Conservation (phyloP, 2,888 invertebrate genomes). For the Leptinotarsa haldemani region DNA sequence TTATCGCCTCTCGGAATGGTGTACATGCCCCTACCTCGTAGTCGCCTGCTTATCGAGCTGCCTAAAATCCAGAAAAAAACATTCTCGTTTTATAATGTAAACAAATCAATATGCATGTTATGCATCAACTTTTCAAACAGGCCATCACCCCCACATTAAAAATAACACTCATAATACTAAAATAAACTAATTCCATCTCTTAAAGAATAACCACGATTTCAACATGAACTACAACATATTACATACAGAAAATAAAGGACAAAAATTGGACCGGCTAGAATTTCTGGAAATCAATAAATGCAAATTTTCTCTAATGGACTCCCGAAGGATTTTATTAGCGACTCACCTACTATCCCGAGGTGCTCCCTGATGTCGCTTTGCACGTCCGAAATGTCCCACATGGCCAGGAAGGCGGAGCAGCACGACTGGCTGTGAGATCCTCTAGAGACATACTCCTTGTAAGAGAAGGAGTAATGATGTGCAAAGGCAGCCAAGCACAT, state of each 20-base stretch:
- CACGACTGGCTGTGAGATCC: conserved; percentile 64
- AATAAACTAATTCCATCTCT: too few relatives aligned
- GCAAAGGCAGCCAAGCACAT: conserved; percentile 97
- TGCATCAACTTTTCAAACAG: too few relatives aligned
- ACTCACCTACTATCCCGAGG: conserved; percentile 85
- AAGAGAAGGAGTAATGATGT: conserved; percentile 96
- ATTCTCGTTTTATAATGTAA: neutral
- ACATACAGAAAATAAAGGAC: too few relatives aligned
- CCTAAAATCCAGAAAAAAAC: conserved; percentile 62
- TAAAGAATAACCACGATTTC: too few relatives aligned
- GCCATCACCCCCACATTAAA: too few relatives aligned
- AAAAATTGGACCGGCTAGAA: too few relatives aligned
- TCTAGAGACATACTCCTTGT: conserved; percentile 80
- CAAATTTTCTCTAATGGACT: neutral
- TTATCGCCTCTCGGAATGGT: conserved; percentile 78
- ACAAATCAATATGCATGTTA: too few relatives aligned
- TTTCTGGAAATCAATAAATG: neutral
- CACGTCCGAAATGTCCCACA: conserved; percentile 98
- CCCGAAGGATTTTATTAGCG: neutral
- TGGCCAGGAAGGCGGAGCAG: conserved; percentile 86
- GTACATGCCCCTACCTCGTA: conserved; percentile 82
- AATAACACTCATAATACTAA: too few relatives aligned
- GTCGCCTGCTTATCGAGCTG: conserved; percentile 80
- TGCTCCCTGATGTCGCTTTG: conserved; percentile 93
- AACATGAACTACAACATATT: too few relatives aligned